These are phyloP conservation scores for Hyposoter dolosus DNA, from an alignment of 2,888 invertebrate genomes.

Conservation along the genomic window DNA sequence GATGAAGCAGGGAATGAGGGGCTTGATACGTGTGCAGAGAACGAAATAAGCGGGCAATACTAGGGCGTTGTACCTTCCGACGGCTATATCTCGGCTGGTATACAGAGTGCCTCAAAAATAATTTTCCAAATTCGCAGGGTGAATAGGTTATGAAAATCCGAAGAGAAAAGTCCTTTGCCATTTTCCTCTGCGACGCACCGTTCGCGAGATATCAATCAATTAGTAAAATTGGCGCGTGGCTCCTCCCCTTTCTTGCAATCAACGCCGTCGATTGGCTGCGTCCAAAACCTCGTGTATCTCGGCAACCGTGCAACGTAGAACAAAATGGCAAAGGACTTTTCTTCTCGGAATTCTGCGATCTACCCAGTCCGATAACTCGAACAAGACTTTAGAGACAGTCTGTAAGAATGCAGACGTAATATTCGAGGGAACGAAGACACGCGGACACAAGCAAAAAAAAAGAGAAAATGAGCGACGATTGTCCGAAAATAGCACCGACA, in stretches of 20 bases:
- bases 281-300: background rate
- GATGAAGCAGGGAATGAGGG: slow-evolving; percentile 70
- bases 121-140: background rate
- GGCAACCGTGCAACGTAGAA: background rate
- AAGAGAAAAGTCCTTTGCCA: background rate
- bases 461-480: slow-evolving; percentile 72
- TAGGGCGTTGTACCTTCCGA: slow-evolving; percentile 36
- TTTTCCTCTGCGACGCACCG: background rate
- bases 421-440: slow-evolving; percentile 39
- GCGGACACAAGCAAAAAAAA: slow-evolving; percentile 24
- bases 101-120: background rate
- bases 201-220: background rate
- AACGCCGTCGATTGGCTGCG: background rate
- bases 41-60: slow-evolving; percentile 79
- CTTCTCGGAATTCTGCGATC: background rate
- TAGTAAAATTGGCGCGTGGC: background rate
- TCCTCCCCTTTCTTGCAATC: background rate
- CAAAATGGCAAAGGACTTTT: background rate
- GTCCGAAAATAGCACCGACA: slow-evolving; percentile 77
- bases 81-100: slow-evolving; percentile 6
- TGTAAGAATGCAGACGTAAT: slow-evolving; percentile 3
- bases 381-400: background rate
- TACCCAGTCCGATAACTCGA: background rate
- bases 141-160: background rate
- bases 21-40: slow-evolving; percentile 79